These are phyloP conservation scores for Drosophila cardini DNA, from an alignment of 1,140 invertebrate species.

Conservation along the genomic window DNA sequence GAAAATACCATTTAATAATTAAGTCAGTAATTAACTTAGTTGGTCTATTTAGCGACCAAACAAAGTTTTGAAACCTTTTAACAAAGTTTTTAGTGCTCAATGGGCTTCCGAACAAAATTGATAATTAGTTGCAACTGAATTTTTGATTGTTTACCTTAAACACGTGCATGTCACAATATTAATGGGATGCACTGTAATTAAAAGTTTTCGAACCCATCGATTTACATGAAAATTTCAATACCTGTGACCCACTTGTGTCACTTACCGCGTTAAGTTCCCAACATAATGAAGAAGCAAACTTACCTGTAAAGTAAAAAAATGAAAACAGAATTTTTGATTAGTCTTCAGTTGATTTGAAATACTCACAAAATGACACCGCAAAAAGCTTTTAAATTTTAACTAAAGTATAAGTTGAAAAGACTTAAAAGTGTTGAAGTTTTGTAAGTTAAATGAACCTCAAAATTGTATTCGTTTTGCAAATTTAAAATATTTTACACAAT, in stretches of 20 bases:
- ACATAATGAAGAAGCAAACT: constrained; percentile 13
- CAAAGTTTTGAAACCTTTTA: constrained; percentile 6
- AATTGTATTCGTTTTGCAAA: no score
- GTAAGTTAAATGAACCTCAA: no score
- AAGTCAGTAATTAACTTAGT: constrained; percentile 23
- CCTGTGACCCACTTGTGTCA: not conserved
- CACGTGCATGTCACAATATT: constrained; percentile 9
- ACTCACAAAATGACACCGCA: not conserved
- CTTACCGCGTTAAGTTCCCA: constrained; percentile 10
- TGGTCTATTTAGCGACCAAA: not conserved
- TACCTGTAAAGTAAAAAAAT: constrained; percentile 37
- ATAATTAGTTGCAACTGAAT: constrained; percentile 1
- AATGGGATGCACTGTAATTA: constrained; percentile 17
- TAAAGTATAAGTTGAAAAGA: no score
- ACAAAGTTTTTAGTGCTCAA: not conserved
- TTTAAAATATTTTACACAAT: no score
- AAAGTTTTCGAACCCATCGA: constrained; percentile 13
- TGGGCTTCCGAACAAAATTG: not conserved
- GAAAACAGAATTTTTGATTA: constrained; percentile 9
- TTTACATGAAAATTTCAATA: constrained; percentile 4
- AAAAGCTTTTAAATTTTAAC: not conserved
- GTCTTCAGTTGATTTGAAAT: not conserved
- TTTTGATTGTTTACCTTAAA: not conserved
- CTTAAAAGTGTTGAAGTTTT: no score
- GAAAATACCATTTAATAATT: constrained; percentile 2